Evolutionary conservation across 2,797 vertebrate species (phyloP).

Genomic region (Gambusia yucatana): DNA sequence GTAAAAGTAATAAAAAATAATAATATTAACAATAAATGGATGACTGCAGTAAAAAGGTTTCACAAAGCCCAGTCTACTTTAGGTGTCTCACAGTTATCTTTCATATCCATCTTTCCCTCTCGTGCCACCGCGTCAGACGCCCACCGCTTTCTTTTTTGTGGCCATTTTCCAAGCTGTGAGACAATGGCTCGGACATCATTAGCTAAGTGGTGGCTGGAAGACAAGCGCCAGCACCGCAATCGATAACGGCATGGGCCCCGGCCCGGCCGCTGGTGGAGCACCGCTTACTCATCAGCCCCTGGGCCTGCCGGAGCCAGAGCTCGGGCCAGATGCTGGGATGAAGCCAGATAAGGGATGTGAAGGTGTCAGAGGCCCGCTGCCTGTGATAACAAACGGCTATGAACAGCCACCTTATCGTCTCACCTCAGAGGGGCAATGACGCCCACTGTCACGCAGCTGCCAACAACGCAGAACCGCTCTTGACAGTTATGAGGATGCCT

Average conservation of each 20-base stretch:
- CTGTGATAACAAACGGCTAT: conserved; percentile 69
- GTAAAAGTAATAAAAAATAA: background rate
- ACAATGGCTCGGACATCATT: conserved; percentile 75
- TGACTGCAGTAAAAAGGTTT: conserved; percentile 22
- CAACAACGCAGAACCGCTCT: conserved; percentile 41
- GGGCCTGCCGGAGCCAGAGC: conserved; percentile 34
- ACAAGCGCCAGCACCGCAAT: conserved; percentile 70
- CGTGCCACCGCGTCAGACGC: conserved; percentile 5
- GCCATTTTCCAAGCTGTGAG: conserved; percentile 61
- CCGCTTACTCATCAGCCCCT: conserved; percentile 75
- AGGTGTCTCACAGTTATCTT: conserved; percentile 39
- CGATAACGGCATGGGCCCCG: conserved; percentile 60
- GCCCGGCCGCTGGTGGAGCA: conserved; percentile 51
- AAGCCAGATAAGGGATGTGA: conserved; percentile 70
- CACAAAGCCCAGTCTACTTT: conserved; percentile 49
- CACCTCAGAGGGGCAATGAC: conserved; percentile 76
- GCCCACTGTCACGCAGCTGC: conserved; percentile 63
- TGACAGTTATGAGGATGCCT: conserved; percentile 52
- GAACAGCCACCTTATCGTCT: conserved; percentile 74
- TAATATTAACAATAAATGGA: background rate
- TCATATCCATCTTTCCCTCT: conserved; percentile 61
- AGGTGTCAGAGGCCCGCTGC: conserved; percentile 58
- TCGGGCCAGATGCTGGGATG: conserved; percentile 43
- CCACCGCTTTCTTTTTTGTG: conserved; percentile 59
- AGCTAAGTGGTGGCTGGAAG: conserved; percentile 82